Conservation (phyloP, 2,113 vertebrate genomes). For the Potamarius usumacintae region DNA sequence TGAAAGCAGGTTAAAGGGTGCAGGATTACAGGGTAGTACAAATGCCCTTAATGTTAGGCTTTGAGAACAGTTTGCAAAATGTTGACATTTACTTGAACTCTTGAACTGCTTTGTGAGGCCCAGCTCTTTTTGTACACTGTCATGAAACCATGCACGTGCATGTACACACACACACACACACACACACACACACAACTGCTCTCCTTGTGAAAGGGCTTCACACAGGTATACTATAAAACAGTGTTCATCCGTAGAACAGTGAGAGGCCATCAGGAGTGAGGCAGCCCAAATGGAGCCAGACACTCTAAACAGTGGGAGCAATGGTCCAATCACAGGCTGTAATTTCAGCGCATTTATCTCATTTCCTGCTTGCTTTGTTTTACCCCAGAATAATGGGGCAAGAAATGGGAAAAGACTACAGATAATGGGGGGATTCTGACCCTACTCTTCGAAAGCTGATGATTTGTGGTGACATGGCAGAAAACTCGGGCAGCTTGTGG, state of each 20-base stretch:
- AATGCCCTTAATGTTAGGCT: slow-evolving; percentile 44
- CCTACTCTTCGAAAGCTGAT: slow-evolving; percentile 58
- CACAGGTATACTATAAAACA: slow-evolving; percentile 47
- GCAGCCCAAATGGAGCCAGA: slow-evolving; percentile 60
- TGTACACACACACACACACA: not conserved
- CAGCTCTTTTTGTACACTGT: slow-evolving; percentile 8
- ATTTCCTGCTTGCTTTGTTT: slow-evolving; percentile 73
- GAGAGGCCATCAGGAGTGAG: slow-evolving; percentile 34
- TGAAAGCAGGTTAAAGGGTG: slow-evolving; percentile 49
- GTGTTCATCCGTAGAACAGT: slow-evolving; percentile 33
- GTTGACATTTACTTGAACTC: slow-evolving; percentile 43
- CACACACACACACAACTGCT: slow-evolving; percentile 19
- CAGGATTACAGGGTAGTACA: slow-evolving; percentile 48
- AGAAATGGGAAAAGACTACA: slow-evolving; percentile 64
- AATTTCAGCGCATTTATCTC: slow-evolving; percentile 69
- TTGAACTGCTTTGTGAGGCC: slow-evolving; percentile 36
- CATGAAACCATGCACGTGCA: slow-evolving; percentile 6
- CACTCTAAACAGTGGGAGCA: slow-evolving; percentile 61
- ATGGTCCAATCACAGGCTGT: slow-evolving; percentile 68
- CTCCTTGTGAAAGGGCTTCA: slow-evolving; percentile 31
- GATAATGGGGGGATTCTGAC: slow-evolving; percentile 64
- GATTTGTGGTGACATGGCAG: slow-evolving; percentile 54
- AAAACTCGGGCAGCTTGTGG: slow-evolving; percentile 53
- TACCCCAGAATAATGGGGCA: slow-evolving; percentile 63
- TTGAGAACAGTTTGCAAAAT: slow-evolving; percentile 36